Base-by-base conservation (phyloP, 2,113 vertebrate species). In the Charina bottae region DNA sequence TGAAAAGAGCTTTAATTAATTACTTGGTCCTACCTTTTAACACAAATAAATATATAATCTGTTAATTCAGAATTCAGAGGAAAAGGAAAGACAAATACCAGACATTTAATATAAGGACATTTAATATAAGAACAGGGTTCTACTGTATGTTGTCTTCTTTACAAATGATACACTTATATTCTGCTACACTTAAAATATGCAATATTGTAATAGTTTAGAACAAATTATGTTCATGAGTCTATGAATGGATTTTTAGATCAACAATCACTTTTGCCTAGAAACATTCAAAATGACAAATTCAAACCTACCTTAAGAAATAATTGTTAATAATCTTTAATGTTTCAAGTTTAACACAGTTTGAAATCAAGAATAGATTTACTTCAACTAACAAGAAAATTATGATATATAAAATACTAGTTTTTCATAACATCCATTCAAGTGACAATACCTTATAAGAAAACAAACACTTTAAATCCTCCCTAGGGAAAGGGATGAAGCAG, bases 81-180 rank as follows among this genome's bases (percentile, higher is more conserved):
- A 91, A 90, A 94, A 68, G 92, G 72, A 23, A 88, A 19, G 53
- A 12, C 15, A 93, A 2, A 59, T 92, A 91, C 54, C 89, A 91
- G n/a, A 85, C 72, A 85, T 93, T 93, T 93, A 91, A 93, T 26
- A 19, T 84, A 90, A 56, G 93, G 85, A 84, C 19, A 88, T 93
- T 93, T 93, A 91, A 93, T 26, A 19, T 84, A 90, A 56, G 93
- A 87, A 84, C 19, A 88, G 78, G 49, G 49, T 49, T 49, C 49
- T 49, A n/a, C n/a, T n/a, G n/a, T n/a, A 49, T 6, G 49, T 49
- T 49, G 49, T 49, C 49, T 85, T 95, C 85, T 92, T 94, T 83
- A 95, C 84, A 92, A 94, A 94, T 15, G 93, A 95, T 93, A 88
- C 89, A 93, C 33, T 13, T 28, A 89, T 24, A 83, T 92, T 87